Evolutionary conservation across 2,888 invertebrate genomes (phyloP), one percentile per base, ranked within the genome.

Genomic region (Ennomos quercinarius): DNA sequence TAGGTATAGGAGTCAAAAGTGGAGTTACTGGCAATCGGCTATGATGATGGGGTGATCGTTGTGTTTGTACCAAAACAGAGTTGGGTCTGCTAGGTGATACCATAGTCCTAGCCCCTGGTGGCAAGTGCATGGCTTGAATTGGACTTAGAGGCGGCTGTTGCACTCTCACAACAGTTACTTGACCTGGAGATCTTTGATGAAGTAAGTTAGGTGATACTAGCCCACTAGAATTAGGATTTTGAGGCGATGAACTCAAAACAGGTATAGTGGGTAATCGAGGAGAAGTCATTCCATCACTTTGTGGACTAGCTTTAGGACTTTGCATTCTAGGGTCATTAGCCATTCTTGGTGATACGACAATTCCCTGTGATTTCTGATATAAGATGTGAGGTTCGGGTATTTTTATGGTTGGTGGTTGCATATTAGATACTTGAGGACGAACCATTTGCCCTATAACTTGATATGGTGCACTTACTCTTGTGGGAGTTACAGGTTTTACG

Each of bases 401-500:
- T 71, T 94, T 95, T 11, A 95, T 95, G 0, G 95, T 94, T 5
- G 95, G 93, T 10, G 95, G 93, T 72, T 95, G 95, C 83, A 94
- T 91, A 64, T 90, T 93, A 9, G 87, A 72, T 75, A 86, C 53
- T 57, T 87, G 73, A 40, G 83, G 84, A 61, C 89, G 84, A 60
- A 85, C 87, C 60, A 87, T 83, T 64, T 88, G 90, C 71, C 87
- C 91, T 41, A 91, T 84, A 38, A 92, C 89, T 77, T 92, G 92
- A 76, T 89, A 92, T 10, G 91, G 89, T 13, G 89, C 73, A 68
- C 72, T 79, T 10, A 88, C 79, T 70, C 92, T 85, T 40, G 75
- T 79, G 5, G 89, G 69, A 53, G 84, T 76, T 51, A 88, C 78
- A 56, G 93, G 89, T 67, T 89, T 83, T 13, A 81, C 54, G 17